A percentile compares a stretch with the other conserved stretches of the same genome.
Evolutionary conservation across 2,113 vertebrate genomes (phyloP).

Genomic region (Herpetotheres cachinnans): DNA sequence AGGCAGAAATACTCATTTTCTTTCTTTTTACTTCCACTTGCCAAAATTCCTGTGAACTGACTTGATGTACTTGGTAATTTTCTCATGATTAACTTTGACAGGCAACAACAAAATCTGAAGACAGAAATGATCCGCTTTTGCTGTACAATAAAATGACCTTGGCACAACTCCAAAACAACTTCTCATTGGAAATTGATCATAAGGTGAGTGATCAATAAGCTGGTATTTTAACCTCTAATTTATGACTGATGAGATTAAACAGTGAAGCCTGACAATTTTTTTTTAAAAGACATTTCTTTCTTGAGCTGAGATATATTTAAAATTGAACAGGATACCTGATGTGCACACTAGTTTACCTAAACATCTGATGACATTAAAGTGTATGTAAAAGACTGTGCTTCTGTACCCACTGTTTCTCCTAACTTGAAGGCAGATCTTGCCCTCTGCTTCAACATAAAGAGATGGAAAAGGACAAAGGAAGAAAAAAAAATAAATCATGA

Average conservation of each 20-base stretch:
- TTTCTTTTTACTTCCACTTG: background rate
- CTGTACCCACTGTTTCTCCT: background rate
- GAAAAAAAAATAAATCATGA: background rate
- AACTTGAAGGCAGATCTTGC: background rate
- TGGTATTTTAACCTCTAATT: background rate
- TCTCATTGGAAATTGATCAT: constrained; percentile 77
- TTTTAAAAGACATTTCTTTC: background rate
- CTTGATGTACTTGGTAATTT: background rate
- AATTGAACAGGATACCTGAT: background rate
- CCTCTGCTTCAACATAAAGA: background rate
- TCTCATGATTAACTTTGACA: constrained; percentile 50
- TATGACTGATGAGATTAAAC: background rate
- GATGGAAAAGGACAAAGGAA: background rate
- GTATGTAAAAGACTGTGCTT: background rate
- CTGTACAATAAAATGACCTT: constrained; percentile 93
- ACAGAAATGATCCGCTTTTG: constrained; percentile 88
- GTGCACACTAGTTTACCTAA: background rate
- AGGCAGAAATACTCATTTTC: background rate
- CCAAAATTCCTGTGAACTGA: background rate
- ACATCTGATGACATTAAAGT: background rate
- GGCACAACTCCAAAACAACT: constrained; percentile 81
- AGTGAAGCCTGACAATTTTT: background rate
- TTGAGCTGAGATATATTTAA: background rate
- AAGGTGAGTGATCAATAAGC: constrained; percentile 72
- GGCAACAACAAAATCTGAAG: constrained; percentile 89